Percentiles rank a stretch among this genome's conserved stretches.
These are phyloP conservation scores for Cuniculus paca DNA, from an alignment of 2,797 vertebrate species.

Conservation along the genomic window DNA sequence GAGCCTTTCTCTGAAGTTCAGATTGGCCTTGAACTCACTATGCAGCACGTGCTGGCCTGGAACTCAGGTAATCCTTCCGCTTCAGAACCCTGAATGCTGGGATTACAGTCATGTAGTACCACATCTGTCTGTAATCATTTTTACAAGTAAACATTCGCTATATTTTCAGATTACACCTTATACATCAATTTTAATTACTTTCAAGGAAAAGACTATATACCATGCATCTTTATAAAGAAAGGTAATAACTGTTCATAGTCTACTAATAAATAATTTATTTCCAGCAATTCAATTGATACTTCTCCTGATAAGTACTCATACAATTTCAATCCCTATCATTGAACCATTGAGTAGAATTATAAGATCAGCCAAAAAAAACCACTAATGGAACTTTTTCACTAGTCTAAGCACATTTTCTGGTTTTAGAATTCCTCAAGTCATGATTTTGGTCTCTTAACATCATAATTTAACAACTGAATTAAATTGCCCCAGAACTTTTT, in stretches of 20 bases:
- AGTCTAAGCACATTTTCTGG: slow-evolving; percentile 51
- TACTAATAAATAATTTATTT: not conserved
- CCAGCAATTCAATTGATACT: not conserved
- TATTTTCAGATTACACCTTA: not conserved
- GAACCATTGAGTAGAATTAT: not conserved
- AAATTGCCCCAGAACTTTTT: not conserved
- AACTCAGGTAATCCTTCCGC: not conserved
- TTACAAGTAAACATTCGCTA: not conserved
- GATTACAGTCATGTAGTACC: not conserved
- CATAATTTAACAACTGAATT: slow-evolving; percentile 46
- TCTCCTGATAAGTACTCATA: not conserved
- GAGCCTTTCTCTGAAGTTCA: not conserved
- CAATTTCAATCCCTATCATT: slow-evolving; percentile 1
- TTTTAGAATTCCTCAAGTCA: not conserved
- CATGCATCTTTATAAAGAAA: not conserved
- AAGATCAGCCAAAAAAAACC: not conserved
- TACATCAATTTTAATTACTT: slow-evolving; percentile 21
- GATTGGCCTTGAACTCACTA: not conserved
- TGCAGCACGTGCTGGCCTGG: not conserved
- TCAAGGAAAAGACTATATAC: not conserved
- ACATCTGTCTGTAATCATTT: not conserved
- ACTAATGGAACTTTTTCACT: slow-evolving; percentile 28
- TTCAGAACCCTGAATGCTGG: not conserved
- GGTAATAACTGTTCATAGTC: not conserved
- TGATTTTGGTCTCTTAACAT: not conserved